These are phyloP conservation scores for Centropyge bicolor DNA, from an alignment of 2,797 vertebrate genomes.

Conservation along the genomic window DNA sequence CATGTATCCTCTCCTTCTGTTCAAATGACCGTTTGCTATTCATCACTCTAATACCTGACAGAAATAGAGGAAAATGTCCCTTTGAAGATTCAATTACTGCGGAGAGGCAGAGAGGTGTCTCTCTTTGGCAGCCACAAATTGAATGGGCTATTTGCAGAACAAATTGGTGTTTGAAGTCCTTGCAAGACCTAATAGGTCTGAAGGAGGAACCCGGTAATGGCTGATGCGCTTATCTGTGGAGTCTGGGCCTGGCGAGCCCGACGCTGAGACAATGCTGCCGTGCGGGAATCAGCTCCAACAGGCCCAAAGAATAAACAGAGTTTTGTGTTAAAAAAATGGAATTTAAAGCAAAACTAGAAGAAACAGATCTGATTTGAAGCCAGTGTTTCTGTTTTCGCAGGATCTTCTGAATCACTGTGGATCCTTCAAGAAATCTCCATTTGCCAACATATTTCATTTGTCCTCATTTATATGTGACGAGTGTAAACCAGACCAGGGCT, in stretches of 20 bases:
- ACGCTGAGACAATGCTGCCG: constrained; percentile 64
- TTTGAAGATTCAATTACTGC: constrained; percentile 90
- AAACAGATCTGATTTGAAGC: background rate
- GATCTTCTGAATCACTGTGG: background rate
- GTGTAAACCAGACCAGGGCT: background rate
- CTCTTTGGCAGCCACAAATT: constrained; percentile 81
- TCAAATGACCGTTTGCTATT: constrained; percentile 84
- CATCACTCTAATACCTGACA: constrained; percentile 82
- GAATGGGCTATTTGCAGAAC: constrained; percentile 89
- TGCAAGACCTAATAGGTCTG: constrained; percentile 86
- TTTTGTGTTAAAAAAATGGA: constrained; percentile 31
- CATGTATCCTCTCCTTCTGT: constrained; percentile 82
- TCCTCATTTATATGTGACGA: background rate
- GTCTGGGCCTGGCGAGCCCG: constrained; percentile 63
- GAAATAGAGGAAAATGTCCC: constrained; percentile 84
- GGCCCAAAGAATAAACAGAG: constrained; percentile 47
- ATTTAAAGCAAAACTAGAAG: constrained; percentile 14
- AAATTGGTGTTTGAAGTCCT: constrained; percentile 89
- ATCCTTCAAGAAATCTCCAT: background rate
- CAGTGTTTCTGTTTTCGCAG: background rate
- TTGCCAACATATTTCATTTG: background rate
- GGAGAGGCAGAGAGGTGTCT: constrained; percentile 82
- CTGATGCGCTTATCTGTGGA: constrained; percentile 80
- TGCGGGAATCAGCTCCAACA: constrained; percentile 50
- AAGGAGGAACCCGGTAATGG: constrained; percentile 81